Percentiles rank a stretch among this genome's conserved stretches.
Evolutionary conservation across 2,888 invertebrate species (phyloP).

Genomic region (Epinotia ramella): DNA sequence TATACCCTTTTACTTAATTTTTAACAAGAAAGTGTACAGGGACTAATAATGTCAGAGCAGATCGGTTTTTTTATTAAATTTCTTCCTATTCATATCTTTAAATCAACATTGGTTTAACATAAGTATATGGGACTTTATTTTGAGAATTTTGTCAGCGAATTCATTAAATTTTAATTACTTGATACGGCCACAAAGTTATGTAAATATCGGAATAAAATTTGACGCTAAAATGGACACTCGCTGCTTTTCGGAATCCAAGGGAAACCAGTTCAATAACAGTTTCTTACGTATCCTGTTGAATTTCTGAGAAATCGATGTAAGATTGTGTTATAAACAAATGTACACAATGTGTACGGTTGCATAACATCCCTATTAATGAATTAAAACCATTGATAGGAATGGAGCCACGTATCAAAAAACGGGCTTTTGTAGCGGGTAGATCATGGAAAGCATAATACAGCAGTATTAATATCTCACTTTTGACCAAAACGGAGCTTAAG

Average conservation of each 20-base stretch:
- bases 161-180: conserved; percentile 4
- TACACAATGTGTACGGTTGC: conserved; percentile 3
- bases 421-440: too few species aligned
- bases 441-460: too few species aligned
- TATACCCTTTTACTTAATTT: too few species aligned
- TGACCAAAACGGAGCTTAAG: too few species aligned
- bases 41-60: neutral
- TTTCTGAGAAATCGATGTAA: conserved; percentile 39
- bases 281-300: conserved; percentile 39
- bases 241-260: conserved; percentile 33
- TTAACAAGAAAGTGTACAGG: too few species aligned
- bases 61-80: neutral
- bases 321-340: conserved; percentile 14
- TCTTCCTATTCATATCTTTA: neutral
- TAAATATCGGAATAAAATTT: conserved; percentile 16
- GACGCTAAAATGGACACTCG: neutral
- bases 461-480: too few species aligned
- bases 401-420: too few species aligned
- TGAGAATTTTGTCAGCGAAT: neutral
- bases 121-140: neutral
- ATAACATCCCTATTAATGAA: conserved; percentile 1
- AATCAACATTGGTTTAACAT: neutral
- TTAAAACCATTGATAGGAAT: neutral
- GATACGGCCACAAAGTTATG: conserved; percentile 10
- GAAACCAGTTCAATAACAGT: conserved; percentile 44